phyloP scores from a whole-genome alignment of 2,113 vertebrate genomes.

The Tyto alba region DNA sequence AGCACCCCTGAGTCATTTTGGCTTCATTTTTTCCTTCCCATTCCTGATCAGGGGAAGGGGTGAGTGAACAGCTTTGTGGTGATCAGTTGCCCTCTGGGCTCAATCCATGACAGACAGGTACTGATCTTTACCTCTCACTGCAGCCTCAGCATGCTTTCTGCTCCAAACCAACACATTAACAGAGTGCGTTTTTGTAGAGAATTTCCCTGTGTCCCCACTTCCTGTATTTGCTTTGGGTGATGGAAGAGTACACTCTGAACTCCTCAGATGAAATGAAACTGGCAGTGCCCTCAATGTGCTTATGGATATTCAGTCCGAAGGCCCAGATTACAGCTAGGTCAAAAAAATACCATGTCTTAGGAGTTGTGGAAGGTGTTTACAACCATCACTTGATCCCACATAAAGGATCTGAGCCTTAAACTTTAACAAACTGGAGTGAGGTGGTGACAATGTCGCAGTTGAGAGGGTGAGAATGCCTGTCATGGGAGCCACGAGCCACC shows the following conservation, averaged over 20 bases:
- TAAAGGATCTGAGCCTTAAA: background rate
- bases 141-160: background rate
- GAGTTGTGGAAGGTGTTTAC: background rate
- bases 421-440: rapidly evolving
- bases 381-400: background rate
- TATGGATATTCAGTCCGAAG: background rate
- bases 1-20: too few relatives aligned
- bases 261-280: background rate
- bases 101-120: too few relatives aligned
- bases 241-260: rapidly evolving
- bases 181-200: background rate
- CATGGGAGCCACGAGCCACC: background rate
- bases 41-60: too few relatives aligned
- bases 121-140: background rate
- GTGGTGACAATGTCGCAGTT: background rate
- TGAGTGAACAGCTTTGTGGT: too few relatives aligned
- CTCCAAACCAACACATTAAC: background rate
- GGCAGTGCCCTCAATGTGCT: background rate
- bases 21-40: too few relatives aligned
- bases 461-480: background rate
- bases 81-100: too few relatives aligned
- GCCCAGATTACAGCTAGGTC: background rate
- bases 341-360: background rate
- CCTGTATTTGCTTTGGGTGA: rapidly evolving
- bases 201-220: background rate